These are phyloP conservation scores for Ahaetulla prasina DNA, from an alignment of 2,113 vertebrate genomes.

Conservation along the genomic window DNA sequence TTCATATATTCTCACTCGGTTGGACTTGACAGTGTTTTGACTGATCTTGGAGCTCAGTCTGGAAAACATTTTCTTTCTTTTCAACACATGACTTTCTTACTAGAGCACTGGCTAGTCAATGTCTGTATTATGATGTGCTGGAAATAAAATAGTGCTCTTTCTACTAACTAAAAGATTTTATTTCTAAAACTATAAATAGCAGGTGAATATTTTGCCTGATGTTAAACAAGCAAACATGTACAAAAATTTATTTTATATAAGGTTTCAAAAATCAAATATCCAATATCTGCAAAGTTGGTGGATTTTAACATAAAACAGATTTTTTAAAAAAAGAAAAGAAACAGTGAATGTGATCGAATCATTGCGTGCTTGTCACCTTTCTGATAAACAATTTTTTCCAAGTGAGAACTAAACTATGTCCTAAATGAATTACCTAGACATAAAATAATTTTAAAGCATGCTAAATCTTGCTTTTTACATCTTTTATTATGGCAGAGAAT, in stretches of 20 bases:
- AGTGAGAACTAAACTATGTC: not conserved
- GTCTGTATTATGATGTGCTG: conserved; percentile 1
- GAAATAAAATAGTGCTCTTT: not conserved
- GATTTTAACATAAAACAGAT: not conserved
- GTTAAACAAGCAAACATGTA: not conserved
- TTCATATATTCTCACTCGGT: conserved; percentile 8
- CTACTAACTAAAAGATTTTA: not conserved
- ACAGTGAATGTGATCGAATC: too few species aligned
- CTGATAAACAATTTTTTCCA: not conserved
- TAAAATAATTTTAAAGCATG: not conserved
- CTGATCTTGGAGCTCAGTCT: not conserved
- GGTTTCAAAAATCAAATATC: not conserved
- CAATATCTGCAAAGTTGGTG: not conserved
- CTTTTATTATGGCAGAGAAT: not conserved
- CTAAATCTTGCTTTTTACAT: not conserved
- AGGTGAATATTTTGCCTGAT: not conserved
- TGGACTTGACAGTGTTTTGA: conserved; percentile 17
- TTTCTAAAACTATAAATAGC: not conserved
- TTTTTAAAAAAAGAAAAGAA: not conserved
- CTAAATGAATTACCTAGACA: not conserved
- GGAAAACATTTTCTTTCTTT: conserved; percentile 22
- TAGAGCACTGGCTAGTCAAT: not conserved
- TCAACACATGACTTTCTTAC: conserved; percentile 2
- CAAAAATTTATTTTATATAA: not conserved
- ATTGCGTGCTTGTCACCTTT: not conserved